These are phyloP conservation scores for Charanyca ferruginea DNA, from an alignment of 2,888 invertebrate species.

Conservation along the genomic window DNA sequence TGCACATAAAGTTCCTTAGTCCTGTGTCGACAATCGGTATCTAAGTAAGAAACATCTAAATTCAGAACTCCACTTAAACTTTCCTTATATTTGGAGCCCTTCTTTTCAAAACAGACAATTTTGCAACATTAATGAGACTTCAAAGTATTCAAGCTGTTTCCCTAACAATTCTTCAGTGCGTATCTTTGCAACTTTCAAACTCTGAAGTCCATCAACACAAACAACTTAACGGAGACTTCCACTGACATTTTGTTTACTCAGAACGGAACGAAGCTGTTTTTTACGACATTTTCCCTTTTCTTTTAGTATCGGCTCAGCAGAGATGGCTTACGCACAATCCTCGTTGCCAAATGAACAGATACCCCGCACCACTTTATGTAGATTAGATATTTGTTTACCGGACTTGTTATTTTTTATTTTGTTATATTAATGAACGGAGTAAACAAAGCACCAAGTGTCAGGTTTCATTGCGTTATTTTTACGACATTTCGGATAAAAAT, in stretches of 20 bases:
- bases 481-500: constrained; percentile 50
- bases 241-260: constrained; percentile 53
- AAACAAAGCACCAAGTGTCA: constrained; percentile 54
- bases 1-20: background rate
- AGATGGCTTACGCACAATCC: constrained; percentile 45
- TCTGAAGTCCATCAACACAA: constrained; percentile 56
- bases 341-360: constrained; percentile 33
- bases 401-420: constrained; percentile 54
- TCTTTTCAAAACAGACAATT: constrained; percentile 52
- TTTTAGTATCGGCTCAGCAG: constrained; percentile 55
- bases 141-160: constrained; percentile 58
- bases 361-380: constrained; percentile 55
- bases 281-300: constrained; percentile 57
- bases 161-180: constrained; percentile 52
- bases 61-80: constrained; percentile 43
- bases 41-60: constrained; percentile 19
- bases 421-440: constrained; percentile 45
- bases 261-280: constrained; percentile 50
- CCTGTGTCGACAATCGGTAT: constrained; percentile 12
- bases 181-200: constrained; percentile 46
- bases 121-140: constrained; percentile 53
- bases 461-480: constrained; percentile 54
- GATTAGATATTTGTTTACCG: constrained; percentile 65
- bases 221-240: constrained; percentile 47
- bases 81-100: constrained; percentile 29